phyloP scores from a whole-genome alignment of 2,797 vertebrate species.

The Salmo trutta region DNA sequence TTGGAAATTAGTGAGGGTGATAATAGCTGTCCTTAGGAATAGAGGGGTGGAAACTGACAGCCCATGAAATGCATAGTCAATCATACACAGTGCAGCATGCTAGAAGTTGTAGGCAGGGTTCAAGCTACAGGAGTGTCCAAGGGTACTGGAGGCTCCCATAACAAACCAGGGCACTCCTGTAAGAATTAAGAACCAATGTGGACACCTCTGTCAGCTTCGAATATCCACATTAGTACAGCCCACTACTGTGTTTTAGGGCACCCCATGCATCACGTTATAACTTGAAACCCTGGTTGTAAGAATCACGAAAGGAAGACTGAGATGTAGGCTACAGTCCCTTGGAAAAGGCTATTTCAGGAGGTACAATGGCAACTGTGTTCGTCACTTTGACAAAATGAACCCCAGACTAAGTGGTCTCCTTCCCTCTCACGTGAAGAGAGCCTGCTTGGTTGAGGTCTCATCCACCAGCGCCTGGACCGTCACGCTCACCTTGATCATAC shows the following conservation, averaged over 20 bases:
- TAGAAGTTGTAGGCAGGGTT: neutral
- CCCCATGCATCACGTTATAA: neutral
- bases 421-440: conserved; percentile 78
- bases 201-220: neutral
- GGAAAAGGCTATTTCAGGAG: conserved; percentile 6
- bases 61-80: neutral
- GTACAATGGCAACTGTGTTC: conserved; percentile 4
- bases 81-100: neutral
- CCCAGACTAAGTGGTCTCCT: neutral
- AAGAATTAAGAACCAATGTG: neutral
- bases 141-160: neutral
- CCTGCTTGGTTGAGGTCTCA: conserved; percentile 70
- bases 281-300: neutral
- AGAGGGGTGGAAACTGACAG: neutral
- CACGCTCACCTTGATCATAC: conserved; percentile 87
- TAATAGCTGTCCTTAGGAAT: neutral
- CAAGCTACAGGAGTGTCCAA: neutral
- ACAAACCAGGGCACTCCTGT: neutral
- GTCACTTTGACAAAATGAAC: conserved; percentile 4
- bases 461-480: conserved; percentile 91
- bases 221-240: neutral
- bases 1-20: neutral
- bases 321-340: neutral
- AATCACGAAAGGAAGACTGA: neutral
- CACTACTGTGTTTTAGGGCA: neutral